phyloP scores from a whole-genome alignment of 2,113 vertebrate genomes.

The Mustelus asterias region DNA sequence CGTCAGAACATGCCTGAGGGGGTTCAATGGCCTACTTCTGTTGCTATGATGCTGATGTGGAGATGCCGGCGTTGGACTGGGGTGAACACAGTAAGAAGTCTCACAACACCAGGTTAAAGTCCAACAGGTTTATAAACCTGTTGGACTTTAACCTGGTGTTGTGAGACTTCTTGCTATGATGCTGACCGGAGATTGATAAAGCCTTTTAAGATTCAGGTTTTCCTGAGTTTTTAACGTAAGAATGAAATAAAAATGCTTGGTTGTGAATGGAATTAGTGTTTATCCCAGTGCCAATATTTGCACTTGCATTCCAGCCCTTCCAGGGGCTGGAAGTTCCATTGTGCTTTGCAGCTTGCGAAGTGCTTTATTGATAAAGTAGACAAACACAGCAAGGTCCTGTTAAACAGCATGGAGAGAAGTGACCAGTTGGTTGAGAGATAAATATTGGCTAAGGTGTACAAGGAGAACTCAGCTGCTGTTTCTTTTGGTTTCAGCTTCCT shows the following conservation, averaged over 20 bases:
- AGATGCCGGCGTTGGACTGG: too few relatives aligned
- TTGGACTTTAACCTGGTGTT: too few relatives aligned
- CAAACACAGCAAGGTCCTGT: not conserved
- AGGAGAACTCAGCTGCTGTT: not conserved
- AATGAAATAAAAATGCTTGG: not conserved
- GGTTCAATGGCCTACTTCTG: not conserved
- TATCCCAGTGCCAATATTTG: not conserved
- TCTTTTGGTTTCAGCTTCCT: not conserved
- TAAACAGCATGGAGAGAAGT: not conserved
- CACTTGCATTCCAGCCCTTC: not conserved
- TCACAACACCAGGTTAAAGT: too few relatives aligned
- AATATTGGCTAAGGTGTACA: not conserved
- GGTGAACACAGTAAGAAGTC: too few relatives aligned
- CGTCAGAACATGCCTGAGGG: not conserved
- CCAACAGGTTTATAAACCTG: too few relatives aligned
- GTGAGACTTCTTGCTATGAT: too few relatives aligned
- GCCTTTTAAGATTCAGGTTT: not conserved
- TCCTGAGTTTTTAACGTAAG: not conserved
- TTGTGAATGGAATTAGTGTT: not conserved
- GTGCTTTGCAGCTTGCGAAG: not conserved
- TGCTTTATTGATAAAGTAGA: not conserved
- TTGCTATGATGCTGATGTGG: not conserved
- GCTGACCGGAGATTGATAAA: not conserved
- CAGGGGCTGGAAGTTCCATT: not conserved
- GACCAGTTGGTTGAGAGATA: not conserved